phyloP scores from a whole-genome alignment of 2,888 invertebrate species.

The Melieria picta region DNA sequence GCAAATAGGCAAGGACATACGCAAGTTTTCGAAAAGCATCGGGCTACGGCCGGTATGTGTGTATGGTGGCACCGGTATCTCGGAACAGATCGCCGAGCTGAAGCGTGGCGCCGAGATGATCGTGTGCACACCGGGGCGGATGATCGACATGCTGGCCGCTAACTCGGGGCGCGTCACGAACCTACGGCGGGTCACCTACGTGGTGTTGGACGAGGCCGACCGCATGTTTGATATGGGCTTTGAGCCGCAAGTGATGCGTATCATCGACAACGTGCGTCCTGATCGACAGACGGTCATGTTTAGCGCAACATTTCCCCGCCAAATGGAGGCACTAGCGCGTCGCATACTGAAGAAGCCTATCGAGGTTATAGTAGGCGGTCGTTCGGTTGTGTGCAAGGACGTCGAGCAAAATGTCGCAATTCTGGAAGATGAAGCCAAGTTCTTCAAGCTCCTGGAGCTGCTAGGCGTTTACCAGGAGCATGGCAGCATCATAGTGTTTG shows the following conservation, averaged over 20 bases:
- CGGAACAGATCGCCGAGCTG: slow-evolving; percentile 91
- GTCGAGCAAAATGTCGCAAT: slow-evolving; percentile 95
- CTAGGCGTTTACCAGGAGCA: slow-evolving; percentile 91
- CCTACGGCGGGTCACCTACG: slow-evolving; percentile 93
- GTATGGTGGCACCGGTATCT: slow-evolving; percentile 97
- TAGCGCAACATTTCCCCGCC: slow-evolving; percentile 97
- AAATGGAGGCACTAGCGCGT: slow-evolving; percentile 98
- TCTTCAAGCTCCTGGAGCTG: slow-evolving; percentile 96
- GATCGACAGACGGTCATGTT: slow-evolving; percentile 99
- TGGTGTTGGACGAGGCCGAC: slow-evolving; percentile 98
- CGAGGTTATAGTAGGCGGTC: slow-evolving; percentile 96
- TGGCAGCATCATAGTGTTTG: slow-evolving; percentile 96
- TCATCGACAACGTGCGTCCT: slow-evolving; percentile 95
- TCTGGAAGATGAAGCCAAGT: slow-evolving; percentile 95
- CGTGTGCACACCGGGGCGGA: slow-evolving; percentile 98
- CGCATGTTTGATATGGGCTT: slow-evolving; percentile 99
- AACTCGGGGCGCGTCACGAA: slow-evolving; percentile 98
- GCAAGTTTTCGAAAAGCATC: slow-evolving; percentile 90
- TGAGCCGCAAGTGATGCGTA: slow-evolving; percentile 84
- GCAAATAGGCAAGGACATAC: slow-evolving; percentile 98
- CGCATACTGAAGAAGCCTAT: slow-evolving; percentile 93
- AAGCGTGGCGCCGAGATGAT: slow-evolving; percentile 98
- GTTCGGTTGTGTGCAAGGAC: slow-evolving; percentile 97
- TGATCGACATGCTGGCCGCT: slow-evolving; percentile 99
- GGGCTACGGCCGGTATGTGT: slow-evolving; percentile 92